Evolutionary conservation across 2,797 vertebrate genomes (phyloP), one percentile per base, ranked within the genome.

Genomic region (Petrocephalus sullivani): DNA sequence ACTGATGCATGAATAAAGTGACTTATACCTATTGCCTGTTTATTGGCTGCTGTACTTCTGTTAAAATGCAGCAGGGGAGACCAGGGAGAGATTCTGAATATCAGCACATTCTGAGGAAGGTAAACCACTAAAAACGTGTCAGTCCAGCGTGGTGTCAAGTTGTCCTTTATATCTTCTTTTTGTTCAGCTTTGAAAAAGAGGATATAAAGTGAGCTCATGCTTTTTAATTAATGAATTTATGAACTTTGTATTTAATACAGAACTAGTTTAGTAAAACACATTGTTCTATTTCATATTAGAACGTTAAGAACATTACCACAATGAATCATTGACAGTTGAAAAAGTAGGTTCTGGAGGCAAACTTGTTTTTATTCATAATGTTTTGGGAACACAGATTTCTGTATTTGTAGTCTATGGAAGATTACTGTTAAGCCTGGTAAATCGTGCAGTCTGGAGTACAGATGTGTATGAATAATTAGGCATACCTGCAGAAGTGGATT

Each of bases 51-150:
- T 85, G 21, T 71, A 54, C 88, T 90, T 92, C 61, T 93, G 81
- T 93, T 87, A 51, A 58, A 90, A 87, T 92, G 90, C 94, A 95
- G 94, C 94, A 96, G 93, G 95, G 95, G 92, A 94, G 93, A 94
- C 92, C 92, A 90, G 95, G 94, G 87, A 93, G 92, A 90, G 94
- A 95, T 88, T 91, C 90, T 78, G 95, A 95, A 90, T 91, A 93
- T 90, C 94, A 95, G 90, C 94, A 93, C 90, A 91, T 94, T 87
- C 94, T 94, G 61, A 94, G 92, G 94, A 95, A 95, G 92, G 95
- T 96, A 93, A 92, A 92, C 87, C 67, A 10, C 88, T 2, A 54
- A 7, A 85, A 56, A 19, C 1, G 23, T 87, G 16, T 88, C 89
- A 41, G 46, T 53, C 49, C 49, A 16, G n/a, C 71, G n/a, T 78